phyloP scores from a whole-genome alignment of 2,113 vertebrate genomes.

The Nycticorax nycticorax region DNA sequence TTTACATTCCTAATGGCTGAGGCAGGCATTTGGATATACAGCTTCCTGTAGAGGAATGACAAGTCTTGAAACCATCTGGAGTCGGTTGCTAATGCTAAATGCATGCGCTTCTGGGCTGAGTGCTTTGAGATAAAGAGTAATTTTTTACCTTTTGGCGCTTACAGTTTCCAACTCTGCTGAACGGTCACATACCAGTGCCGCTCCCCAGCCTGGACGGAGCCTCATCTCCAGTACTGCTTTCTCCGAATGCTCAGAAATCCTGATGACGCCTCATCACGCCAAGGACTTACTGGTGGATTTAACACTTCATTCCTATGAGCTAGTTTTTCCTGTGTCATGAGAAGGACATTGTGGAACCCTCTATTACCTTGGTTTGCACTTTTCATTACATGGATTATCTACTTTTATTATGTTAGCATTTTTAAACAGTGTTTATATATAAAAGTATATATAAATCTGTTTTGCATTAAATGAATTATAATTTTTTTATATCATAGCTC shows the following conservation, averaged over 20 bases:
- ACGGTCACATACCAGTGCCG: slow-evolving; percentile 89
- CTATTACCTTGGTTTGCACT: slow-evolving; percentile 80
- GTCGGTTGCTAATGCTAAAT: background rate
- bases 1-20: background rate
- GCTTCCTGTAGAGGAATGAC: background rate
- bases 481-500: slow-evolving; percentile 76
- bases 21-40: background rate
- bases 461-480: slow-evolving; percentile 81
- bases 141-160: slow-evolving; percentile 58
- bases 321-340: slow-evolving; percentile 77
- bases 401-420: slow-evolving; percentile 77
- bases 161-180: slow-evolving; percentile 94
- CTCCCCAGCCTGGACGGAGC: slow-evolving; percentile 89
- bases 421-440: slow-evolving; percentile 77
- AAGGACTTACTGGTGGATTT: slow-evolving; percentile 70
- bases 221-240: slow-evolving; percentile 89
- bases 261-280: slow-evolving; percentile 75
- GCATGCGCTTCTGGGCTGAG: background rate
- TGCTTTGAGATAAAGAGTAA: background rate
- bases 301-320: slow-evolving; percentile 67
- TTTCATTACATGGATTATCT: slow-evolving; percentile 79
- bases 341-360: slow-evolving; percentile 77
- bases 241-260: slow-evolving; percentile 87
- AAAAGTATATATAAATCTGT: slow-evolving; percentile 79
- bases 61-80: background rate